These are phyloP conservation scores for Netelia melanura DNA, from an alignment of 2,888 invertebrate species.

Conservation along the genomic window DNA sequence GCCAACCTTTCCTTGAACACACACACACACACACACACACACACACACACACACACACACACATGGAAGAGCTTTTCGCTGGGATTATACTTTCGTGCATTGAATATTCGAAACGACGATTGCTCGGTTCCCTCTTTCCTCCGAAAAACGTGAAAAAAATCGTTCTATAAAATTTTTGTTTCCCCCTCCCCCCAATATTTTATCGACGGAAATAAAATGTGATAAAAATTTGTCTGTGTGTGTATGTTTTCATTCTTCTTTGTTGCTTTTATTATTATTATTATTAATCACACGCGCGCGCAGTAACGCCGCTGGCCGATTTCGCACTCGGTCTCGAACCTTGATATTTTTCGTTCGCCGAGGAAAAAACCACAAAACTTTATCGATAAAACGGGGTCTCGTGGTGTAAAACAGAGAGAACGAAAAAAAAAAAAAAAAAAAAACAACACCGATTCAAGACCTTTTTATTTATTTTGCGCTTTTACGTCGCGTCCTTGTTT, in stretches of 20 bases:
- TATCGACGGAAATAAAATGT: background rate
- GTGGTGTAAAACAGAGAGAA: background rate
- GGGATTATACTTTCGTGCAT: constrained; percentile 52
- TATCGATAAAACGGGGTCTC: too few relatives aligned
- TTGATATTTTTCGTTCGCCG: too few relatives aligned
- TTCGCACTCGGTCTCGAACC: too few relatives aligned
- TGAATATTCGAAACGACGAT: constrained; percentile 66
- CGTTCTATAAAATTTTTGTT: constrained; percentile 42
- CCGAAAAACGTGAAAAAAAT: constrained; percentile 19
- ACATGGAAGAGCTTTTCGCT: constrained; percentile 13
- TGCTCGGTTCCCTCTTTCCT: constrained; percentile 25
- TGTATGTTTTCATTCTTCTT: background rate
- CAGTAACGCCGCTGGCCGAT: too few relatives aligned
- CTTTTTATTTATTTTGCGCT: background rate
- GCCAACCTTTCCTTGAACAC: constrained; percentile 29
- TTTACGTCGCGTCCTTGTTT: background rate
- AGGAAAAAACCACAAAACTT: too few relatives aligned
- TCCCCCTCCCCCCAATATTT: background rate
- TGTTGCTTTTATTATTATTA: background rate
- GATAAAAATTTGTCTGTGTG: background rate
- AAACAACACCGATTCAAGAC: background rate
- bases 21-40: background rate
- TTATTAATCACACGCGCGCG: too few relatives aligned
- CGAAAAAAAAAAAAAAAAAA: background rate
- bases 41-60: background rate